Conservation (phyloP, 2,888 invertebrate genomes). For the Netelia virgata region DNA sequence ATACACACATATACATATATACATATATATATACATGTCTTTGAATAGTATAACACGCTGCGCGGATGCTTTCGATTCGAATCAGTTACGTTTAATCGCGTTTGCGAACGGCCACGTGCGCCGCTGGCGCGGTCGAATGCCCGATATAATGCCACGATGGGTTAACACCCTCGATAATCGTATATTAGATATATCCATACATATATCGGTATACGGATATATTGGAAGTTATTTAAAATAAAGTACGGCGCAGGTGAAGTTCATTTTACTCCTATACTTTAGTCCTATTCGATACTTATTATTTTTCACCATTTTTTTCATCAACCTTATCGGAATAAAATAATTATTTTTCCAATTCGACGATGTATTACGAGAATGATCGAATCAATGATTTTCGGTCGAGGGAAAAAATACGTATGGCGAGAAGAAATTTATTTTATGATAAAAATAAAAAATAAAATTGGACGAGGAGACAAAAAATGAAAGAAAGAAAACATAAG, state of each 20-base stretch:
- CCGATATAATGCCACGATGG: constrained; percentile 43
- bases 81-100: constrained; percentile 64
- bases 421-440: not conserved
- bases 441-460: constrained; percentile 15
- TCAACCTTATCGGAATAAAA: too few species aligned
- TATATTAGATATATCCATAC: too few species aligned
- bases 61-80: constrained; percentile 58
- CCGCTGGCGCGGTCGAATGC: constrained; percentile 21
- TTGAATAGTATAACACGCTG: constrained; percentile 26
- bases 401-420: too few species aligned
- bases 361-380: too few species aligned
- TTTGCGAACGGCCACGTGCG: constrained; percentile 41
- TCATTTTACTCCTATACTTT: not conserved
- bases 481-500: constrained; percentile 71
- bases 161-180: constrained; percentile 55
- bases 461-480: too few species aligned
- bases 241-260: not conserved
- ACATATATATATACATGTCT: constrained; percentile 1
- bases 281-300: too few species aligned
- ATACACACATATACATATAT: not conserved
- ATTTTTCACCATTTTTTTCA: too few species aligned
- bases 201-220: not conserved
- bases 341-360: too few species aligned
- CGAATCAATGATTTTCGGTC: too few species aligned
- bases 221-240: not conserved